phyloP scores from a whole-genome alignment of 2,888 invertebrate genomes.

The Eubasilissa splendida region DNA sequence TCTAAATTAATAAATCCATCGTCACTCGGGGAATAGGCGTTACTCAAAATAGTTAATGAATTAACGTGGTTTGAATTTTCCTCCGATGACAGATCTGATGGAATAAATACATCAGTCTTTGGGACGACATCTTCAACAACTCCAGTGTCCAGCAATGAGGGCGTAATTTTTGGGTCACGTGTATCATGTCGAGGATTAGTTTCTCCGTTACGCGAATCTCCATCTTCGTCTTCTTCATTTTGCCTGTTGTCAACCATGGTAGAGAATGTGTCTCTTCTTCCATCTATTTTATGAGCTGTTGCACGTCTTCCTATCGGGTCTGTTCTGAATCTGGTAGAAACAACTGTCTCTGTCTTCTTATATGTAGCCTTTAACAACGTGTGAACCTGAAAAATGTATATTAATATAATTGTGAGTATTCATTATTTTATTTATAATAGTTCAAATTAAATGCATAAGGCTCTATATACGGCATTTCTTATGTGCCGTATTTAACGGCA shows the following conservation, averaged over 20 bases:
- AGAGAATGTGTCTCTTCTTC: constrained; percentile 66
- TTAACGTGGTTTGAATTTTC: constrained; percentile 7
- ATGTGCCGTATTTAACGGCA: too few relatives aligned
- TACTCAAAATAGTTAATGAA: constrained; percentile 27
- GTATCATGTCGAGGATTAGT: background rate
- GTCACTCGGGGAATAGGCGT: constrained; percentile 29
- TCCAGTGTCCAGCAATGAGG: background rate
- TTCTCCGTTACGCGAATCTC: constrained; percentile 58
- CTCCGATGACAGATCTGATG: background rate
- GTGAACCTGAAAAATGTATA: constrained; percentile 64
- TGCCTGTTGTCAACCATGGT: constrained; percentile 62
- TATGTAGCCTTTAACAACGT: constrained; percentile 68
- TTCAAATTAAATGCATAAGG: too few relatives aligned
- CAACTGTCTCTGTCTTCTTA: constrained; percentile 67
- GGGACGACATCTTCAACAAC: background rate
- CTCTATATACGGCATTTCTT: too few relatives aligned
- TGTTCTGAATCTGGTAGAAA: constrained; percentile 65
- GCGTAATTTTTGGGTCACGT: background rate
- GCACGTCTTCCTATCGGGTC: constrained; percentile 63
- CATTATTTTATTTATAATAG: too few relatives aligned
- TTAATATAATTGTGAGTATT: too few relatives aligned
- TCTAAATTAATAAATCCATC: constrained; percentile 48
- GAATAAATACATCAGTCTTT: background rate
- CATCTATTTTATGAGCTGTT: constrained; percentile 61
- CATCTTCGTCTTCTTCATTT: constrained; percentile 64